Percentiles rank a stretch among this genome's conserved stretches.
These are phyloP conservation scores for Zosterops lateralis DNA, from an alignment of 2,113 vertebrate genomes.

Conservation along the genomic window DNA sequence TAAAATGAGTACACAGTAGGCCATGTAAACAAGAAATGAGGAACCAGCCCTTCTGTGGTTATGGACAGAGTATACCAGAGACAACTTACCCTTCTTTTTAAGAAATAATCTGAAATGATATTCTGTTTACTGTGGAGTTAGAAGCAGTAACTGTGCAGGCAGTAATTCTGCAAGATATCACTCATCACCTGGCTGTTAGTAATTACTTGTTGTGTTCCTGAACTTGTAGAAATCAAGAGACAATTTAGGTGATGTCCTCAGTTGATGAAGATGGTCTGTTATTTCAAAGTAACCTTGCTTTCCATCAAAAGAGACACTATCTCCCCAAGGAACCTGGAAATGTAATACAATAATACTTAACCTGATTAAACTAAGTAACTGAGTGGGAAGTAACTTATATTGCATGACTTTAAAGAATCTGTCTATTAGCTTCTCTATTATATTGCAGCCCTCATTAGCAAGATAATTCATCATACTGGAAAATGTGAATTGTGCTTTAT, in stretches of 20 bases:
- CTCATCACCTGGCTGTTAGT: not conserved
- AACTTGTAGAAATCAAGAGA: not conserved
- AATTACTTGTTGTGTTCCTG: not conserved
- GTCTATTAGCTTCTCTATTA: conserved; percentile 45
- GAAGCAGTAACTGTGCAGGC: not conserved
- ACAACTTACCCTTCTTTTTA: not conserved
- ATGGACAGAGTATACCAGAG: not conserved
- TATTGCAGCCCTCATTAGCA: conserved; percentile 59
- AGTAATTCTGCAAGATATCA: not conserved
- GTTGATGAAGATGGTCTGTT: conserved; percentile 33
- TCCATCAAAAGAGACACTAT: not conserved
- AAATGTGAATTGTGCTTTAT: conserved; percentile 56
- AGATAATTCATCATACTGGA: conserved; percentile 66
- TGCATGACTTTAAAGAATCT: conserved; percentile 23
- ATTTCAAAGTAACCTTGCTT: conserved; percentile 20
- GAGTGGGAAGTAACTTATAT: not conserved
- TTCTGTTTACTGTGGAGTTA: not conserved
- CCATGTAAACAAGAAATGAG: not conserved
- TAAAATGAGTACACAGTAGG: not conserved
- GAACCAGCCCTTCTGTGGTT: not conserved
- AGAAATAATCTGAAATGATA: not conserved
- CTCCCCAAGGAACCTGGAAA: conserved; percentile 24
- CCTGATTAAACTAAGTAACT: conserved; percentile 48
- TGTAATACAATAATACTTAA: conserved; percentile 10
- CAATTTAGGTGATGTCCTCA: not conserved